A percentile compares a stretch with the other conserved stretches of the same genome.
These are phyloP conservation scores for Calonectris borealis DNA, from an alignment of 2,113 vertebrate species.

Conservation along the genomic window DNA sequence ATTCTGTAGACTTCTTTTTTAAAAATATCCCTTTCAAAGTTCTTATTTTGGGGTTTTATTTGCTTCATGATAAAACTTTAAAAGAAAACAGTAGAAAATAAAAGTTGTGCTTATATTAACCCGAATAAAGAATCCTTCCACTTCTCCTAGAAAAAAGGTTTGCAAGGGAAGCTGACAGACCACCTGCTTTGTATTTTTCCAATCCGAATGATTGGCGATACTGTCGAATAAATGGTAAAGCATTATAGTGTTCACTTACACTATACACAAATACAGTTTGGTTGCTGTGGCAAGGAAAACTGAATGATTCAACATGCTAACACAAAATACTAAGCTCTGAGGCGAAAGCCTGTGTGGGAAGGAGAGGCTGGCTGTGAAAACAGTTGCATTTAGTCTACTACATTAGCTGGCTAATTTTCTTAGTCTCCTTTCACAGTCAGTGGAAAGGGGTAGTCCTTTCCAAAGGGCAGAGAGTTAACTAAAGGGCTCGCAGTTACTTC, in stretches of 20 bases:
- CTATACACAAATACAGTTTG: background rate
- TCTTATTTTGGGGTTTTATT: slow-evolving; percentile 27
- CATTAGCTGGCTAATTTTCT: background rate
- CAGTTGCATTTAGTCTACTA: rapidly evolving
- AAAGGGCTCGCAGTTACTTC: background rate
- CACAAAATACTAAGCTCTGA: background rate
- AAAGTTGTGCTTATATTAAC: background rate
- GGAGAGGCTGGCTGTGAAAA: background rate
- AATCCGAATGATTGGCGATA: background rate
- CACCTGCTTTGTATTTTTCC: background rate
- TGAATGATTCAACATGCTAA: background rate
- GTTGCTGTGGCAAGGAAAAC: background rate
- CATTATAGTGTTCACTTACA: background rate
- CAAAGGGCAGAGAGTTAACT: no score
- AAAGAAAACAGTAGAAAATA: background rate
- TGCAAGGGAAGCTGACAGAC: slow-evolving; percentile 46
- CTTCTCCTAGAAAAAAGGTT: background rate
- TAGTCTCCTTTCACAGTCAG: background rate
- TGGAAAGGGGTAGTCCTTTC: background rate
- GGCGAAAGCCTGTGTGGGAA: rapidly evolving
- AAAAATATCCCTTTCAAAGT: slow-evolving; percentile 27
- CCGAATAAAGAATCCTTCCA: background rate
- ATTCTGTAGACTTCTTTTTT: slow-evolving; percentile 34
- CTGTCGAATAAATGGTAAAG: background rate
- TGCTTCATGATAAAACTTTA: background rate